Percentiles rank a stretch among this genome's conserved stretches.
Conservation (phyloP, 2,797 vertebrate genomes). For the Catamblyrhynchus diadema region DNA sequence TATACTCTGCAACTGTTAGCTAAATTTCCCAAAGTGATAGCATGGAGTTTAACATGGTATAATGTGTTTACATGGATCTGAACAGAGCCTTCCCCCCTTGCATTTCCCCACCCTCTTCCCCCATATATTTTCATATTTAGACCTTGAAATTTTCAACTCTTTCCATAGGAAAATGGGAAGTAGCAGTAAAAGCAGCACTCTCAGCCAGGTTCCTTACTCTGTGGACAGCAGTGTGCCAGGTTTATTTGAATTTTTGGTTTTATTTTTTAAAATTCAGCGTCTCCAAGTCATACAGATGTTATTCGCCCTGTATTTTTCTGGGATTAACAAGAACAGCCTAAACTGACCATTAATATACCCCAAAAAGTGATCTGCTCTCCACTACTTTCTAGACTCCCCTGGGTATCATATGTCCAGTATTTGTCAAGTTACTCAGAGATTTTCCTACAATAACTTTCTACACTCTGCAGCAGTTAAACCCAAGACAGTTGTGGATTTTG, state of each 20-base stretch:
- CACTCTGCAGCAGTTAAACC: background rate
- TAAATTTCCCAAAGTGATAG: constrained; percentile 46
- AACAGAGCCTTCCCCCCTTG: background rate
- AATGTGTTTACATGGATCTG: background rate
- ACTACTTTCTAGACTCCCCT: background rate
- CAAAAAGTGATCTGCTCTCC: background rate
- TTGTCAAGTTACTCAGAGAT: background rate
- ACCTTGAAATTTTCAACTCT: background rate
- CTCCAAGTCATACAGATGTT: background rate
- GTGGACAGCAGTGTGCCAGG: background rate
- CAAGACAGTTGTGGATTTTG: background rate
- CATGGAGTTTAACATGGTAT: background rate
- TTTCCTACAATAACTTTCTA: background rate
- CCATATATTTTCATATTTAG: background rate
- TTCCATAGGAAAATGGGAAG: background rate
- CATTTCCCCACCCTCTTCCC: background rate
- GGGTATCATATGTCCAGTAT: background rate
- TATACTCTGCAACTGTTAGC: constrained; percentile 17
- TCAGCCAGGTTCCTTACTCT: background rate
- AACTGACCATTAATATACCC: background rate
- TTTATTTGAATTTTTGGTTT: background rate
- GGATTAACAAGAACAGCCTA: background rate
- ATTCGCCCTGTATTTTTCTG: background rate
- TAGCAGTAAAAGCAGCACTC: background rate
- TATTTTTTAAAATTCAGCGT: background rate